phyloP scores from a whole-genome alignment of 2,797 vertebrate species.

The Helarctos malayanus region DNA sequence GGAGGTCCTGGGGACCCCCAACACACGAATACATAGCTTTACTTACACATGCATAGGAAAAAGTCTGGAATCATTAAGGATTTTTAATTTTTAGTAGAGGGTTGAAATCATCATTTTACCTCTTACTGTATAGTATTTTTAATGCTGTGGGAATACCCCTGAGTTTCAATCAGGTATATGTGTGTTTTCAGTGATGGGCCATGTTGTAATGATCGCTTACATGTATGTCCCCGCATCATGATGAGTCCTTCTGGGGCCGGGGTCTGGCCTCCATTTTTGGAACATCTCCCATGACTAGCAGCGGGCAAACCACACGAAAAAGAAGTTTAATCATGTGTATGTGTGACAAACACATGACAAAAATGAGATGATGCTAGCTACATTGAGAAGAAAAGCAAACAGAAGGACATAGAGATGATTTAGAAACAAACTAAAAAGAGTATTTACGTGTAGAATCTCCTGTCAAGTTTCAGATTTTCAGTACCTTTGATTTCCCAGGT shows the following conservation, averaged over 20 bases:
- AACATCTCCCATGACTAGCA: background rate
- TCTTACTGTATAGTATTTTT: background rate
- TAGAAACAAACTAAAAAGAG: conserved; percentile 28
- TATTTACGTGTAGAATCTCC: background rate
- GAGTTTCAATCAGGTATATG: background rate
- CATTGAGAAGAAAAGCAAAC: conserved; percentile 32
- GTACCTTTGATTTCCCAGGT: conserved; percentile 47
- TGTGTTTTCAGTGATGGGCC: background rate
- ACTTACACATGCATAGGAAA: background rate
- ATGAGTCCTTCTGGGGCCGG: background rate
- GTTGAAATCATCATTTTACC: conserved; percentile 5
- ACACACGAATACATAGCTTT: background rate
- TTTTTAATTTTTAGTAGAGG: background rate
- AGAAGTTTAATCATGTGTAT: too few relatives aligned
- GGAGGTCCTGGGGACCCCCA: background rate
- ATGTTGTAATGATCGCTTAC: background rate
- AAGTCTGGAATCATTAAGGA: background rate
- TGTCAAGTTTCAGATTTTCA: conserved; percentile 49
- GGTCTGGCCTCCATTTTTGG: background rate
- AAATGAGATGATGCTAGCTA: background rate
- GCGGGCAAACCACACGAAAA: background rate
- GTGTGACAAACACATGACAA: background rate
- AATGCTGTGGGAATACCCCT: background rate
- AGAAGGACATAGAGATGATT: background rate
- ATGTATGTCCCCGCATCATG: background rate